These are phyloP conservation scores for Ips typographus DNA, from an alignment of 1,140 invertebrate genomes.

Conservation along the genomic window DNA sequence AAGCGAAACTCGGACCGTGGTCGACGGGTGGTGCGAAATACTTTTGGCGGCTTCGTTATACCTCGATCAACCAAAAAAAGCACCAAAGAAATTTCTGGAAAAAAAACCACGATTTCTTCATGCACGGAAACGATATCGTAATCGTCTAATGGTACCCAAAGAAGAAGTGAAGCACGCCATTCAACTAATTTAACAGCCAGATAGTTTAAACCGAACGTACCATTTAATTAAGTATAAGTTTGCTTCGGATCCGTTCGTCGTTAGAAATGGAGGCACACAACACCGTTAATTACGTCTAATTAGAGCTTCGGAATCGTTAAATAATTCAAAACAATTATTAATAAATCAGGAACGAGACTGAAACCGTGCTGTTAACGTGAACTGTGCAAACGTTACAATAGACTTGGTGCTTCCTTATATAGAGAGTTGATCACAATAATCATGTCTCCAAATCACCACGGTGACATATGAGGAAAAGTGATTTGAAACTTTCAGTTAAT, in stretches of 20 bases:
- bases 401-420: slow-evolving; percentile 30
- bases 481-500: too few species aligned
- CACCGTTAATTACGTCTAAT: slow-evolving; percentile 37
- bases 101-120: not conserved
- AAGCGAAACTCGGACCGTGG: slow-evolving; percentile 22
- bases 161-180: slow-evolving; percentile 37
- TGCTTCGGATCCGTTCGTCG: slow-evolving; percentile 17
- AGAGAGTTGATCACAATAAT: not conserved
- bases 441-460: too few species aligned
- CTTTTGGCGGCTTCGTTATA: slow-evolving; percentile 15
- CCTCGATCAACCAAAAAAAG: not conserved
- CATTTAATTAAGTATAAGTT: slow-evolving; percentile 35
- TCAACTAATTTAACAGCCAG: slow-evolving; percentile 42
- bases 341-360: slow-evolving; percentile 38
- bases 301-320: slow-evolving; percentile 35
- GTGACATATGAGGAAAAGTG: too few species aligned
- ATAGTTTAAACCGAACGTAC: slow-evolving; percentile 32
- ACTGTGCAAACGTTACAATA: slow-evolving; percentile 11
- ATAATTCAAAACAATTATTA: slow-evolving; percentile 45
- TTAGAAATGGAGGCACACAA: slow-evolving; percentile 28
- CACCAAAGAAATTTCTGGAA: not conserved
- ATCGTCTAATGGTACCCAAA: slow-evolving; percentile 4
- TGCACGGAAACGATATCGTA: not conserved
- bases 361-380: slow-evolving; percentile 24
- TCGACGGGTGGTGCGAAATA: slow-evolving; percentile 45